Conservation (phyloP, 2,888 invertebrate genomes). For the Chrysolina haemoptera region DNA sequence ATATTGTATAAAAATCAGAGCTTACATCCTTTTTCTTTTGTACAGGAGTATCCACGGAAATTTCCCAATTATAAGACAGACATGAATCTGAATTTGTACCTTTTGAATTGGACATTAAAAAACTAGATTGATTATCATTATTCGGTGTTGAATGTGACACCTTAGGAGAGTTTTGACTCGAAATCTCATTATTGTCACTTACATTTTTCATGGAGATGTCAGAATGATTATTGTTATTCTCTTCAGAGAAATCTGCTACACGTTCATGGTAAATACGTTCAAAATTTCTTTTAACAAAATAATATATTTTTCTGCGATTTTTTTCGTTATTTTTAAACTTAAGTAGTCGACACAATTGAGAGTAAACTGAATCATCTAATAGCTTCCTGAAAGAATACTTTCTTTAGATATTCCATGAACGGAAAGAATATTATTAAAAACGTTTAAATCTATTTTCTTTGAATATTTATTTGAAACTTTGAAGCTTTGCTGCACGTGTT, state of each 20-base stretch:
- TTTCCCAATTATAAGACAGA: background rate
- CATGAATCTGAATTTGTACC: background rate
- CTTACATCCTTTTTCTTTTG: background rate
- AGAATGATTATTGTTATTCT: background rate
- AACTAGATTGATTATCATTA: background rate
- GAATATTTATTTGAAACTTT: background rate
- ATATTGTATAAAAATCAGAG: background rate
- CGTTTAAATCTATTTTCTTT: background rate
- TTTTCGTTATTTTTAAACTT: background rate
- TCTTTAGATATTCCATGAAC: background rate
- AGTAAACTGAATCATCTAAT: background rate
- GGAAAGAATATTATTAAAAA: background rate
- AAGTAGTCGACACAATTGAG: background rate
- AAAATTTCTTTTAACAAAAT: background rate
- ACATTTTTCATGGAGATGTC: no score
- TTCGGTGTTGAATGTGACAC: background rate
- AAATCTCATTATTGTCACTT: no score
- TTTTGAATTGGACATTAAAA: background rate
- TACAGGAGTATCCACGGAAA: background rate
- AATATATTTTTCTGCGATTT: background rate
- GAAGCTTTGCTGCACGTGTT: no score
- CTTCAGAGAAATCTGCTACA: background rate
- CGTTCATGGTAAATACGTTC: background rate
- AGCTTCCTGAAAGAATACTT: background rate
- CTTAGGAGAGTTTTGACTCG: background rate